Conservation (phyloP, 2,888 invertebrate genomes). For the Dasypolia templi region DNA sequence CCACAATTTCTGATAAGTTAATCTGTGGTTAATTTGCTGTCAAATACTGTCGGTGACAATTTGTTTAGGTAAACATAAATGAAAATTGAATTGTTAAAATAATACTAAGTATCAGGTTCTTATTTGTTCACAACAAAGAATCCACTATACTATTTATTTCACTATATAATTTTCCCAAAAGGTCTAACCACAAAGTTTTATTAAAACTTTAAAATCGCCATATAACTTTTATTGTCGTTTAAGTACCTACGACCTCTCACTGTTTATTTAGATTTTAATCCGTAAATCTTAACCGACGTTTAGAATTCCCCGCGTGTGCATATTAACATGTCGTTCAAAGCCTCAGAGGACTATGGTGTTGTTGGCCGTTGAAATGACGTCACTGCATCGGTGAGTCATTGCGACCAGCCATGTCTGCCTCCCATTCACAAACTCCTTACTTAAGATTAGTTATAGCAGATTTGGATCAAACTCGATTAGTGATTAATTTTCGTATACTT, state of each 20-base stretch:
- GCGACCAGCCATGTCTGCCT: slow-evolving; percentile 68
- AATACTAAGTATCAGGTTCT: too few relatives aligned
- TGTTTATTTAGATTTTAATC: slow-evolving; percentile 37
- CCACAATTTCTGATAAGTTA: background rate
- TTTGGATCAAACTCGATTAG: slow-evolving; percentile 47
- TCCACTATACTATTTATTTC: too few relatives aligned
- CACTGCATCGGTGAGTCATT: slow-evolving; percentile 65
- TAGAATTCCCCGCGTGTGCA: slow-evolving; percentile 48
- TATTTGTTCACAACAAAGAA: background rate
- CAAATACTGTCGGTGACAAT: background rate
- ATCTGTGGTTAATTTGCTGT: background rate
- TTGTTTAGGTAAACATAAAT: background rate
- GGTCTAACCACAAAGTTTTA: slow-evolving; percentile 2
- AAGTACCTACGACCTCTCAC: background rate
- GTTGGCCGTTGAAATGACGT: slow-evolving; percentile 71
- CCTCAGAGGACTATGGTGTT: slow-evolving; percentile 37
- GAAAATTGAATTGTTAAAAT: too few relatives aligned
- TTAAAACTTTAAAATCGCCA: slow-evolving; percentile 10
- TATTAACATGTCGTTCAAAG: slow-evolving; percentile 60
- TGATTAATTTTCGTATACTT: slow-evolving; percentile 22
- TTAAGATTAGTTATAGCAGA: slow-evolving; percentile 52
- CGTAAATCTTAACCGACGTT: slow-evolving; percentile 41
- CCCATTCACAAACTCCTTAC: slow-evolving; percentile 69
- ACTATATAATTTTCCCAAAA: background rate
- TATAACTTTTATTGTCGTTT: slow-evolving; percentile 9